phyloP scores from a whole-genome alignment of 1,140 invertebrate species.

The Caenorhabditis remanei region DNA sequence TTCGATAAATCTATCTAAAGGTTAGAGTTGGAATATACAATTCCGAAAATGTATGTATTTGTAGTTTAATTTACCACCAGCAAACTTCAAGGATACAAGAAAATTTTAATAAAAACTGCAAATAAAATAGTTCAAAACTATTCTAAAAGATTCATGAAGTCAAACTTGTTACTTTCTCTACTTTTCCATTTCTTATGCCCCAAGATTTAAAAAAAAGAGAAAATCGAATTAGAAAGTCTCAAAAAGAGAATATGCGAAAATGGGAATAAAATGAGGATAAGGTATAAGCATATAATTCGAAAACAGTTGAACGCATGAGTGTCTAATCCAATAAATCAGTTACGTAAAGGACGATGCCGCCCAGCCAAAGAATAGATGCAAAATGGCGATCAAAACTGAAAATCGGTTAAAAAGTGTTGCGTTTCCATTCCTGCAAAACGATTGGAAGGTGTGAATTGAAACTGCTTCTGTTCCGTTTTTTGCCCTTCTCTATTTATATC shows the following conservation, averaged over 20 bases:
- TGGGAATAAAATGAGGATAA: not conserved
- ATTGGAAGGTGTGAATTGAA: not conserved
- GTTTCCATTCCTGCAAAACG: slow-evolving; percentile 24
- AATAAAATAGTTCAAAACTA: too few relatives aligned
- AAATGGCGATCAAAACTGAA: slow-evolving; percentile 51
- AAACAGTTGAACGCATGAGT: slow-evolving; percentile 35
- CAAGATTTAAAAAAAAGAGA: too few relatives aligned
- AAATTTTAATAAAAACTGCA: too few relatives aligned
- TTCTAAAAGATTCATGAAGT: too few relatives aligned
- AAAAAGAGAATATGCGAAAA: not conserved
- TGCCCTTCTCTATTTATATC: slow-evolving; percentile 50
- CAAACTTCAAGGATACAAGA: too few relatives aligned
- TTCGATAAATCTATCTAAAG: too few relatives aligned
- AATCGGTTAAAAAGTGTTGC: slow-evolving; percentile 37
- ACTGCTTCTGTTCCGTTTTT: slow-evolving; percentile 19
- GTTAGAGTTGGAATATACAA: too few relatives aligned
- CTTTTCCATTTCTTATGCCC: too few relatives aligned
- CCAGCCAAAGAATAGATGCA: slow-evolving; percentile 32
- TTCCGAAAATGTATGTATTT: too few relatives aligned
- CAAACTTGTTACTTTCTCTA: too few relatives aligned
- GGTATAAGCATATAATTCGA: slow-evolving; percentile 17
- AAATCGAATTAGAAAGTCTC: slow-evolving; percentile 1
- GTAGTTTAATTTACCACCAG: too few relatives aligned
- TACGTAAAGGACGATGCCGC: slow-evolving; percentile 25
- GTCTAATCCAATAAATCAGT: slow-evolving; percentile 52